phyloP scores from a whole-genome alignment of 1,140 invertebrate species.

The Cydia fagiglandana region DNA sequence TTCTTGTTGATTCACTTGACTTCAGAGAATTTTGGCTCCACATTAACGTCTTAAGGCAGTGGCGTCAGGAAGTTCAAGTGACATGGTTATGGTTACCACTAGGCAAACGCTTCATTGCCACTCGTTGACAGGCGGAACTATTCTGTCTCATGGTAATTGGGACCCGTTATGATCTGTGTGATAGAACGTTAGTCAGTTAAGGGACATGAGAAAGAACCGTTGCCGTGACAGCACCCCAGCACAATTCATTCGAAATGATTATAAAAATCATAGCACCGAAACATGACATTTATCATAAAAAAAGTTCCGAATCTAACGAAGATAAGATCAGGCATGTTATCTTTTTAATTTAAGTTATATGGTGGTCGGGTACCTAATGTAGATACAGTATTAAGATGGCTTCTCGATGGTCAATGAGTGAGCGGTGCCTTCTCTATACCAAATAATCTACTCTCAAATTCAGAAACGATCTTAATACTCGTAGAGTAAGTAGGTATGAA shows the following conservation, averaged over 20 bases:
- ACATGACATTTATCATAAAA: slow-evolving; percentile 42
- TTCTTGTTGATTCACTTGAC: too few species aligned
- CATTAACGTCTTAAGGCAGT: not conserved
- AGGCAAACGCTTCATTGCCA: slow-evolving; percentile 68
- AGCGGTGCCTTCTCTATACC: slow-evolving; percentile 31
- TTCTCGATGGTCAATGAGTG: slow-evolving; percentile 16
- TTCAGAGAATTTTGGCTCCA: not conserved
- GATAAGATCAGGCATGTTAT: slow-evolving; percentile 27
- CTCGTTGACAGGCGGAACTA: slow-evolving; percentile 67
- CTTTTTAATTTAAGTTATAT: slow-evolving; percentile 17
- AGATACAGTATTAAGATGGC: slow-evolving; percentile 14
- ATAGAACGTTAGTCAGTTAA: slow-evolving; percentile 48
- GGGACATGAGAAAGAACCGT: slow-evolving; percentile 63
- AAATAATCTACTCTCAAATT: not conserved
- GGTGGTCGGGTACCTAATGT: not conserved
- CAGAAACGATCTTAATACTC: slow-evolving; percentile 28
- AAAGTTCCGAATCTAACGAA: slow-evolving; percentile 38
- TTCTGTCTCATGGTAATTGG: slow-evolving; percentile 72
- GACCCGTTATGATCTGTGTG: slow-evolving; percentile 66
- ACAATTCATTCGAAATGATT: slow-evolving; percentile 55
- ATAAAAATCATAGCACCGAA: slow-evolving; percentile 54
- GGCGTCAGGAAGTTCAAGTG: slow-evolving; percentile 34
- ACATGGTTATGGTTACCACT: slow-evolving; percentile 53
- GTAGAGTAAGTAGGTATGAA: slow-evolving; percentile 26
- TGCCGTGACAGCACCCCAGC: slow-evolving; percentile 62